Conservation (phyloP, 2,888 invertebrate species). For the Cheiracanthium punctorium region DNA sequence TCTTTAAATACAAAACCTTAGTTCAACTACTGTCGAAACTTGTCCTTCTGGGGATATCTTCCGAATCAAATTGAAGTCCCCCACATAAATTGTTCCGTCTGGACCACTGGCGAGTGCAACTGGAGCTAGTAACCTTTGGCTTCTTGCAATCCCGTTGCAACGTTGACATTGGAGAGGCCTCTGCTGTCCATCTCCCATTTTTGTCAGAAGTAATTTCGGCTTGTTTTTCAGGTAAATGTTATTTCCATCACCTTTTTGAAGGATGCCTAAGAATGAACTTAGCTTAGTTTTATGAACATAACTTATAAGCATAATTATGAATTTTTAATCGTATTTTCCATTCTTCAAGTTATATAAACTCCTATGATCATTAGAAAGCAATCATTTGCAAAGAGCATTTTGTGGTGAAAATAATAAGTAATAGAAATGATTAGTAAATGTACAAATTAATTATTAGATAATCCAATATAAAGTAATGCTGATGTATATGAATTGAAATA, state of each 20-base stretch:
- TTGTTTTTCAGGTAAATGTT: conserved; percentile 95
- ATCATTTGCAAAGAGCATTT: too few species aligned
- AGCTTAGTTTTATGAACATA: too few species aligned
- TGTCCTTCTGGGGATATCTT: conserved; percentile 92
- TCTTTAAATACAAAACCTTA: too few species aligned
- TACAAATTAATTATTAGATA: too few species aligned
- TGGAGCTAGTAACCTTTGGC: conserved; percentile 91
- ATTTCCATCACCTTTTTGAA: conserved; percentile 98
- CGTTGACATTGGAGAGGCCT: conserved; percentile 87
- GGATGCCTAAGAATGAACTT: conserved; percentile 82
- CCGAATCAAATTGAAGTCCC: conserved; percentile 95
- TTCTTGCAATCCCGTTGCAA: conserved; percentile 82
- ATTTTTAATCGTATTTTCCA: too few species aligned
- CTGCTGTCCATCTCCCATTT: conserved; percentile 94
- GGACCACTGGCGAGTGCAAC: conserved; percentile 95
- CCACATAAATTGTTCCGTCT: conserved; percentile 97
- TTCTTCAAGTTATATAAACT: too few species aligned
- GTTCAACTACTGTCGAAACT: conserved; percentile 90
- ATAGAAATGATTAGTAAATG: too few species aligned
- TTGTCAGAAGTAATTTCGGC: conserved; percentile 82
- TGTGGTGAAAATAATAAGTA: too few species aligned
- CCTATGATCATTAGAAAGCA: too few species aligned
- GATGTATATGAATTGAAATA: too few species aligned
- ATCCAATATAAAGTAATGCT: too few species aligned
- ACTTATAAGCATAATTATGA: too few species aligned